Percentiles rank a stretch among this genome's conserved stretches.
Evolutionary conservation across 2,888 invertebrate genomes (phyloP).

Genomic region (Patella ulyssiponensis): DNA sequence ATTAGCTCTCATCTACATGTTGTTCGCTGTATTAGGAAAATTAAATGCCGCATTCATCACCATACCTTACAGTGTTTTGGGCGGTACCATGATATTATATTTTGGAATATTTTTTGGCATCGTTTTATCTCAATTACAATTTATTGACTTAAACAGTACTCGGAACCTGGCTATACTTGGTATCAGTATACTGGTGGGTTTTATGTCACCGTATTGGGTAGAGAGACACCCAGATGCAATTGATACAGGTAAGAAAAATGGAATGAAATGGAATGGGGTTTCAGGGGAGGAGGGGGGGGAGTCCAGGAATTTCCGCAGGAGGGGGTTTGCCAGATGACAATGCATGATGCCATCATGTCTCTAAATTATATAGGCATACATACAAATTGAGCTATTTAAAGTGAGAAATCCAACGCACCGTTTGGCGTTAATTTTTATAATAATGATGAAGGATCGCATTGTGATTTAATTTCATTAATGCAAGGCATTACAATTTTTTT

Average conservation of each 20-base stretch:
- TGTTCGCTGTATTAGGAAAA: slow-evolving; percentile 70
- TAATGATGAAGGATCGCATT: too few relatives aligned
- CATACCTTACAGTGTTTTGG: slow-evolving; percentile 73
- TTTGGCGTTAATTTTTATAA: too few relatives aligned
- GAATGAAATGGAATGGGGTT: too few relatives aligned
- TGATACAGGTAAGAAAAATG: slow-evolving; percentile 38
- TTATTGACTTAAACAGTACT: slow-evolving; percentile 83
- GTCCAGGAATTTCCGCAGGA: too few relatives aligned
- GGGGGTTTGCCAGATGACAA: too few relatives aligned
- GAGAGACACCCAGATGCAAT: slow-evolving; percentile 38
- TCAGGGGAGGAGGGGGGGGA: too few relatives aligned
- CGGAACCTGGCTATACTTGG: slow-evolving; percentile 90
- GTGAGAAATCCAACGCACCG: too few relatives aligned
- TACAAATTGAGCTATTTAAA: too few relatives aligned
- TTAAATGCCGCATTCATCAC: slow-evolving; percentile 72
- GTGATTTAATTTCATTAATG: too few relatives aligned
- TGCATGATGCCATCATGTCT: too few relatives aligned
- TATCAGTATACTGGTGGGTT: slow-evolving; percentile 86
- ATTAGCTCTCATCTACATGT: slow-evolving; percentile 68
- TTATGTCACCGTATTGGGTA: slow-evolving; percentile 73
- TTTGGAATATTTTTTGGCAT: slow-evolving; percentile 56
- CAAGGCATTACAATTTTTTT: too few relatives aligned
- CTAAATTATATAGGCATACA: too few relatives aligned
- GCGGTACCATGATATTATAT: slow-evolving; percentile 54
- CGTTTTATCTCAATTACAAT: slow-evolving; percentile 53